Conservation (phyloP, 2,797 vertebrate species). For the Melopsittacus undulatus region DNA sequence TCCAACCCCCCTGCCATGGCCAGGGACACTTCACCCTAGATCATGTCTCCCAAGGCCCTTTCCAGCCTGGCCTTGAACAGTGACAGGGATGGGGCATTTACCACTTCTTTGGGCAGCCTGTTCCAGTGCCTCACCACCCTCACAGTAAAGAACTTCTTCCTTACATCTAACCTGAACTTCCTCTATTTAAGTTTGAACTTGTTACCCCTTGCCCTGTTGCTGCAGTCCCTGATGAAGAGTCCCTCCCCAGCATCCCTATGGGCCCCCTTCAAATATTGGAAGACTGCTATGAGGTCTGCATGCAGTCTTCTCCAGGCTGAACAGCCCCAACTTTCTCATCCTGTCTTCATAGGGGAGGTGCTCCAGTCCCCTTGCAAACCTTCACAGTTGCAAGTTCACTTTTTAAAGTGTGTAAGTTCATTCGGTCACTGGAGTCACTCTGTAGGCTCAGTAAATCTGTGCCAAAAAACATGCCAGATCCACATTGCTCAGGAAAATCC, state of each 20-base stretch:
- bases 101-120: neutral
- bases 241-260: neutral
- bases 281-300: neutral
- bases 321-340: neutral
- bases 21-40: neutral
- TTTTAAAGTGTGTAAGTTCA: neutral
- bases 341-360: neutral
- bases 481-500: neutral
- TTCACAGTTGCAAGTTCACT: neutral
- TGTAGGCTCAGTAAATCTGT: neutral
- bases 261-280: neutral
- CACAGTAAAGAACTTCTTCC: neutral
- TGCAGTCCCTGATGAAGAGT: neutral
- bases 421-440: neutral
- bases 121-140: neutral
- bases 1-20: neutral
- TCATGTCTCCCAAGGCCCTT: neutral
- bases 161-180: neutral
- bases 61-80: neutral
- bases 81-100: neutral
- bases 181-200: neutral
- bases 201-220: neutral
- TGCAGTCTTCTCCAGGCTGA: neutral
- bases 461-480: neutral
- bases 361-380: neutral